Conservation (phyloP, 2,113 vertebrate genomes). For the Paracyprichromis sp. region DNA sequence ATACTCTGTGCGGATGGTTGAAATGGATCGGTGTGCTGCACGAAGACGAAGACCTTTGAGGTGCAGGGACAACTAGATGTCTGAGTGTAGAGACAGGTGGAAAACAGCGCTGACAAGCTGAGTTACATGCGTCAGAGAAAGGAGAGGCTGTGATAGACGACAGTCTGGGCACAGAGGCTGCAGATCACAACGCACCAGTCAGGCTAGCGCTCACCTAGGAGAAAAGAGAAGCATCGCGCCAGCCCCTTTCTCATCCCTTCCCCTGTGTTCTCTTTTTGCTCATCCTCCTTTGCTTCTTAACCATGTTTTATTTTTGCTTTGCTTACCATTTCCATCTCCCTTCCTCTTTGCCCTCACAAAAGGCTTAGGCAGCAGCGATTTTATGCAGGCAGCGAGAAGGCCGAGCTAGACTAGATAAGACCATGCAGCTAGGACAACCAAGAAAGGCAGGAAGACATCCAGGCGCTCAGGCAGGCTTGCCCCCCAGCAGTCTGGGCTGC, state of each 20-base stretch:
- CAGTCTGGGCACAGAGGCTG: constrained; percentile 33
- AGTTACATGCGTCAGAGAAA: constrained; percentile 49
- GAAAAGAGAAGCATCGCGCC: neutral
- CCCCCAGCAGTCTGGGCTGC: constrained; percentile 63
- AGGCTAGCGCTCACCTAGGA: constrained; percentile 35
- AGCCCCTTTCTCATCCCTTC: neutral
- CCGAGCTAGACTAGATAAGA: neutral
- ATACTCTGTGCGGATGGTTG: neutral
- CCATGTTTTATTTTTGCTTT: neutral
- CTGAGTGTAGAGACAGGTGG: constrained; percentile 27
- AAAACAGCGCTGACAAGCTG: constrained; percentile 47
- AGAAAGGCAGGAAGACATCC: constrained; percentile 32
- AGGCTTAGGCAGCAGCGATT: neutral
- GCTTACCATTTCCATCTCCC: neutral
- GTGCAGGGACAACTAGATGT: constrained; percentile 15
- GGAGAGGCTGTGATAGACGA: constrained; percentile 24
- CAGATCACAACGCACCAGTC: constrained; percentile 42
- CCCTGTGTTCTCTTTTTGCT: neutral
- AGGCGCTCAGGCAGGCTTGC: constrained; percentile 22
- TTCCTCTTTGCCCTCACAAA: constrained; percentile 5
- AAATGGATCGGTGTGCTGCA: constrained; percentile 12
- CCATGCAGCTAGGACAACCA: constrained; percentile 16
- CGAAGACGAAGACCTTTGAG: constrained; percentile 22
- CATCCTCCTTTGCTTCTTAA: neutral
- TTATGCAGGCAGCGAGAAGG: constrained; percentile 7